These are phyloP conservation scores for Cottus gobio DNA, from an alignment of 2,113 vertebrate species.

Conservation along the genomic window DNA sequence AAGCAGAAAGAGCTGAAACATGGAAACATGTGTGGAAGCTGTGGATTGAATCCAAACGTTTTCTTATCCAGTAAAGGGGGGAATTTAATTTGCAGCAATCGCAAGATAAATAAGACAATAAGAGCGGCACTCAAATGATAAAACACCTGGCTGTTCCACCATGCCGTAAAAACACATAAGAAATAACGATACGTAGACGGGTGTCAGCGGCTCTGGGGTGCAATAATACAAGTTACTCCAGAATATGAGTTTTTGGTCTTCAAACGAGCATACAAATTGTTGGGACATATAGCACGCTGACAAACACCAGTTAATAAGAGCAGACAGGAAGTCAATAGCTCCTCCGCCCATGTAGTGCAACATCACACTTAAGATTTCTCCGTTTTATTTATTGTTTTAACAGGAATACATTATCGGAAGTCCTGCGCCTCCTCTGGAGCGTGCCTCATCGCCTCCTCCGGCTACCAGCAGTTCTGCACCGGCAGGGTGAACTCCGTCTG, in stretches of 20 bases:
- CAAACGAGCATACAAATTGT: constrained; percentile 24
- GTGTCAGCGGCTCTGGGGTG: not conserved
- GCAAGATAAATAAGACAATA: constrained; percentile 35
- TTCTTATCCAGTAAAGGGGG: not conserved
- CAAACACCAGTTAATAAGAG: constrained; percentile 49
- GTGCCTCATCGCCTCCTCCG: constrained; percentile 96
- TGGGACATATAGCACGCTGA: constrained; percentile 10
- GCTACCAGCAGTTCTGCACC: constrained; percentile 98
- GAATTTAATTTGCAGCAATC: constrained; percentile 35
- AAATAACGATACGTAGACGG: not conserved
- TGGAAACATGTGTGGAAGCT: not conserved
- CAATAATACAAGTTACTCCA: constrained; percentile 39
- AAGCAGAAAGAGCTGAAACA: not conserved
- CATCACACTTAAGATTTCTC: not conserved
- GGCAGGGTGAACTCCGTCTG: constrained; percentile 97
- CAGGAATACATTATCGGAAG: constrained; percentile 96
- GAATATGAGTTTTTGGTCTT: constrained; percentile 27
- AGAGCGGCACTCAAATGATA: not conserved
- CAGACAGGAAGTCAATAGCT: constrained; percentile 48
- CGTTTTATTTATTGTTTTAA: not conserved
- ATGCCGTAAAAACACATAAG: not conserved
- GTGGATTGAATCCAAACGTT: constrained; percentile 25
- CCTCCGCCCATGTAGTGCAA: not conserved
- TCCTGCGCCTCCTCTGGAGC: constrained; percentile 94
- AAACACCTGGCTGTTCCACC: not conserved